These are phyloP conservation scores for Gambelia wislizenii DNA, from an alignment of 2,797 vertebrate species.

Conservation along the genomic window DNA sequence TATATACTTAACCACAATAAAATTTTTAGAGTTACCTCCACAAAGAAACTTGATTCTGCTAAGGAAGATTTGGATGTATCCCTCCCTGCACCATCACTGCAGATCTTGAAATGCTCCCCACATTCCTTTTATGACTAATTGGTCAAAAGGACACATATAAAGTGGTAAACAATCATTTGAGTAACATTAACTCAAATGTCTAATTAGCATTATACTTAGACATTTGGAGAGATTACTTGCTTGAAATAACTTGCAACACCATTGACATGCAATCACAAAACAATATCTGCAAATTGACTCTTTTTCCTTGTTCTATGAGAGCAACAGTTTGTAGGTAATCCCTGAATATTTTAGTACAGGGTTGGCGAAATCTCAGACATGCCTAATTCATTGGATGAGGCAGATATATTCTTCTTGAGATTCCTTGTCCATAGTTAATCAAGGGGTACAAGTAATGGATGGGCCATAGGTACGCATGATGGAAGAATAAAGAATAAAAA, in stretches of 20 bases:
- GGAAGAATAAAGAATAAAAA: background rate
- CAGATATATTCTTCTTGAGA: background rate
- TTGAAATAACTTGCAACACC: background rate
- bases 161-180: background rate
- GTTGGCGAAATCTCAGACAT: background rate
- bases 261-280: background rate
- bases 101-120: slow-evolving; percentile 15
- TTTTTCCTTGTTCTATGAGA: background rate
- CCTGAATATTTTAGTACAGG: background rate
- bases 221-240: background rate
- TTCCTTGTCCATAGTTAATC: background rate
- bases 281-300: background rate
- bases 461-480: background rate
- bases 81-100: background rate
- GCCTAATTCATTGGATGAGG: background rate
- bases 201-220: rapidly evolving
- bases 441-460: no score
- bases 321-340: background rate
- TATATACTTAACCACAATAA: slow-evolving; percentile 27
- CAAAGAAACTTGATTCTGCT: background rate
- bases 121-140: background rate
- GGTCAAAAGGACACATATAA: background rate
- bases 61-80: slow-evolving; percentile 9
- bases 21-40: slow-evolving; percentile 35
- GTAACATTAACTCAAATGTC: background rate